These are phyloP conservation scores for Ophraella communa DNA, from an alignment of 2,888 invertebrate genomes.

Conservation along the genomic window DNA sequence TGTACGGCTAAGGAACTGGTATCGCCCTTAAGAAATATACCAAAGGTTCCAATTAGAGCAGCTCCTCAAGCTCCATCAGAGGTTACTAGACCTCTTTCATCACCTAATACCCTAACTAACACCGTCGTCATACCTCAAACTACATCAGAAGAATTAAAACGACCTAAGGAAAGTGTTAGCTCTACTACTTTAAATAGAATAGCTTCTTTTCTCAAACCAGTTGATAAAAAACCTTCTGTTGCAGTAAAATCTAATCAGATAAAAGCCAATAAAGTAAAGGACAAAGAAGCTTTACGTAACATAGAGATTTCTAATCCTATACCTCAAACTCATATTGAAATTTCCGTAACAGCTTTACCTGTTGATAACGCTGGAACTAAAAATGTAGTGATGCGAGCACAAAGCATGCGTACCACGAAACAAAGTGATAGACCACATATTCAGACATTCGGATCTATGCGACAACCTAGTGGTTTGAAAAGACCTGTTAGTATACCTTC, in stretches of 20 bases:
- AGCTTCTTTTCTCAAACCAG: slow-evolving; percentile 75
- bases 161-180: slow-evolving; percentile 59
- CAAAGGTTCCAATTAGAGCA: slow-evolving; percentile 66
- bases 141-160: slow-evolving; percentile 61
- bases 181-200: slow-evolving; percentile 72
- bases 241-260: slow-evolving; percentile 66
- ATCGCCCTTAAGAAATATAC: slow-evolving; percentile 67
- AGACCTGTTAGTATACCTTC: slow-evolving; percentile 78
- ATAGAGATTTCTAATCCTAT: slow-evolving; percentile 87
- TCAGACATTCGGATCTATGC: slow-evolving; percentile 84
- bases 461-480: slow-evolving; percentile 70
- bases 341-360: slow-evolving; percentile 67
- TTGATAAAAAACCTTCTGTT: slow-evolving; percentile 64
- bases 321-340: slow-evolving; percentile 71
- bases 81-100: slow-evolving; percentile 44
- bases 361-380: slow-evolving; percentile 65
- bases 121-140: slow-evolving; percentile 36
- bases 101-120: slow-evolving; percentile 54
- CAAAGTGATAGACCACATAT: slow-evolving; percentile 63
- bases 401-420: slow-evolving; percentile 77
- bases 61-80: slow-evolving; percentile 67
- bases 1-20: slow-evolving; percentile 78
- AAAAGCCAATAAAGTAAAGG: slow-evolving; percentile 70
- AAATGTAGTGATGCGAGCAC: slow-evolving; percentile 75
- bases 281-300: slow-evolving; percentile 75